phyloP scores from a whole-genome alignment of 2,888 invertebrate species.

The Mechanitis mazaeus region DNA sequence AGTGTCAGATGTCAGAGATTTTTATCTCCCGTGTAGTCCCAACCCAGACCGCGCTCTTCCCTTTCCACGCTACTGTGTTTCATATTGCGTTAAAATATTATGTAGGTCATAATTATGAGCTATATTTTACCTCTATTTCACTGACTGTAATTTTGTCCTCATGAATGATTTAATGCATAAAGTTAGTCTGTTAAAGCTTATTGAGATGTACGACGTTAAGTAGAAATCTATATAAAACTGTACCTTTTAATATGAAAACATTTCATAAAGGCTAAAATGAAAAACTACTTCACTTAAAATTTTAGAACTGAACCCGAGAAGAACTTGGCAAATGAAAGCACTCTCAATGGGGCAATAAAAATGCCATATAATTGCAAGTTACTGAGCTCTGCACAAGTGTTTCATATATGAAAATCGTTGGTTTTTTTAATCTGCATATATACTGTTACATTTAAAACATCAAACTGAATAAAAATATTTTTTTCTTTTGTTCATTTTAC shows the following conservation, averaged over 20 bases:
- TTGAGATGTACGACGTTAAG: no score
- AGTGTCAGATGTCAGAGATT: no score
- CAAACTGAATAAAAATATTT: not conserved
- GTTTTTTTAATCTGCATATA: not conserved
- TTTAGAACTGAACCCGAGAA: conserved; percentile 5
- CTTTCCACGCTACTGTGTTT: no score
- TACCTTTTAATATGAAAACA: conserved; percentile 2
- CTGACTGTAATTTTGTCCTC: no score
- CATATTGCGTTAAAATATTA: not conserved
- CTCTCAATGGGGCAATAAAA: conserved; percentile 14
- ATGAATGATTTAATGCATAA: no score
- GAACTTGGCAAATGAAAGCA: conserved; percentile 2
- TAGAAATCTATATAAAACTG: not conserved
- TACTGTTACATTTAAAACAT: not conserved
- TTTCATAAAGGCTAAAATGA: conserved; percentile 11
- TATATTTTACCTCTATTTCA: not conserved
- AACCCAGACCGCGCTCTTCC: no score
- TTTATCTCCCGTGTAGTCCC: no score
- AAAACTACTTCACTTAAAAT: conserved; percentile 13
- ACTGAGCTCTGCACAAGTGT: conserved; percentile 9
- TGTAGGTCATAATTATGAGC: not conserved
- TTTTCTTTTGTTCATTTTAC: no score
- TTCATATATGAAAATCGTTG: conserved; percentile 6
- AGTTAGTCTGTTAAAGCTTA: no score
- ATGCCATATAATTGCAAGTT: conserved; percentile 8